phyloP scores from a whole-genome alignment of 2,113 vertebrate species.

The Serinus canaria region DNA sequence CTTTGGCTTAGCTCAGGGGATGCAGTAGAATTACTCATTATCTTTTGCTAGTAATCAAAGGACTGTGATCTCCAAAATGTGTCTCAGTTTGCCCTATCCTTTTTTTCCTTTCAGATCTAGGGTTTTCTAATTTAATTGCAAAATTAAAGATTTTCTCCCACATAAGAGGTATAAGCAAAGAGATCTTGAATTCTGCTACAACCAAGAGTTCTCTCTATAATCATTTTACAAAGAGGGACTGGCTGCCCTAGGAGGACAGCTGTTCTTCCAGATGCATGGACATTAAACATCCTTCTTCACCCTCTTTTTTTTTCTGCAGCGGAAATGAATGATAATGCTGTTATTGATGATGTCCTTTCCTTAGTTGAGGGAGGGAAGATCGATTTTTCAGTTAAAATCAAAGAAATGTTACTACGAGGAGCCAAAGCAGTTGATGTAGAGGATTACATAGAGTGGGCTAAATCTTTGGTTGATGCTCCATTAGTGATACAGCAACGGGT shows the following conservation, averaged over 20 bases:
- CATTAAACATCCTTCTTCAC: background rate
- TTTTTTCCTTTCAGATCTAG: background rate
- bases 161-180: background rate
- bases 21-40: background rate
- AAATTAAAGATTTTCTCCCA: background rate
- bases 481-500: slow-evolving; percentile 72
- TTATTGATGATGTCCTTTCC: slow-evolving; percentile 81
- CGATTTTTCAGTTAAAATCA: slow-evolving; percentile 70
- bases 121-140: background rate
- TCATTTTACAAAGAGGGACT: background rate
- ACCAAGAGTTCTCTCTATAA: background rate
- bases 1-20: background rate
- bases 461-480: slow-evolving; percentile 73
- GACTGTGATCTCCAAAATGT: background rate
- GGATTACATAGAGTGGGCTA: slow-evolving; percentile 80
- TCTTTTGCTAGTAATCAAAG: background rate
- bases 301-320: slow-evolving; percentile 8
- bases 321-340: background rate
- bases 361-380: slow-evolving; percentile 81
- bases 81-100: background rate
- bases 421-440: slow-evolving; percentile 55
- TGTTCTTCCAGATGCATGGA: background rate
- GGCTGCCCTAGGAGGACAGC: background rate
- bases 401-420: slow-evolving; percentile 72
- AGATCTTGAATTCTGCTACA: background rate